Conservation (phyloP, 2,888 invertebrate genomes). For the Therioaphis trifolii region DNA sequence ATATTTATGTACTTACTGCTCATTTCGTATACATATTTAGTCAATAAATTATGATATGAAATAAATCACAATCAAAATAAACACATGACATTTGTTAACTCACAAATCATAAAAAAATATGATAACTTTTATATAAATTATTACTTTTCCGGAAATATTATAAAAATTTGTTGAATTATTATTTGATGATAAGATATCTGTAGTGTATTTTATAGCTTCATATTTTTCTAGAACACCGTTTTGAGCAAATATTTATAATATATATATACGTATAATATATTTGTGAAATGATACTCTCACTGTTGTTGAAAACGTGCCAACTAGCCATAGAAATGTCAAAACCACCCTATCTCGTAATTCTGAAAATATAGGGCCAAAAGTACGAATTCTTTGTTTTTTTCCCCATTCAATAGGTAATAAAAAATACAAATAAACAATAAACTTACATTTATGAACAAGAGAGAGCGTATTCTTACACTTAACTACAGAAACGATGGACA, state of each 20-base stretch:
- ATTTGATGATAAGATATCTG: background rate
- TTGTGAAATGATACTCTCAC: slow-evolving; percentile 35
- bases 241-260: slow-evolving; percentile 4
- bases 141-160: background rate
- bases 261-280: no score
- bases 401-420: background rate
- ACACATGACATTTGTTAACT: background rate
- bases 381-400: slow-evolving; percentile 13
- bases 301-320: slow-evolving; percentile 43
- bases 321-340: slow-evolving; percentile 43
- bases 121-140: background rate
- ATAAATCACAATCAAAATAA: background rate
- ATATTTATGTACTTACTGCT: background rate
- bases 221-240: slow-evolving; percentile 13
- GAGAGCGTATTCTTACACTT: no score
- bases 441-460: no score
- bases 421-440: no score
- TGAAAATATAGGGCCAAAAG: slow-evolving; percentile 14
- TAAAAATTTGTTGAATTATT: background rate
- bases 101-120: background rate
- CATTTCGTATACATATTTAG: no score
- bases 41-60: no score
- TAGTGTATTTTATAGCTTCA: slow-evolving; percentile 4
- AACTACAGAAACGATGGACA: no score
- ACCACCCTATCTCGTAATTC: slow-evolving; percentile 31